A percentile compares a stretch with the other conserved stretches of the same genome.
phyloP scores from a whole-genome alignment of 2,797 vertebrate species.

The Bradypus variegatus region DNA sequence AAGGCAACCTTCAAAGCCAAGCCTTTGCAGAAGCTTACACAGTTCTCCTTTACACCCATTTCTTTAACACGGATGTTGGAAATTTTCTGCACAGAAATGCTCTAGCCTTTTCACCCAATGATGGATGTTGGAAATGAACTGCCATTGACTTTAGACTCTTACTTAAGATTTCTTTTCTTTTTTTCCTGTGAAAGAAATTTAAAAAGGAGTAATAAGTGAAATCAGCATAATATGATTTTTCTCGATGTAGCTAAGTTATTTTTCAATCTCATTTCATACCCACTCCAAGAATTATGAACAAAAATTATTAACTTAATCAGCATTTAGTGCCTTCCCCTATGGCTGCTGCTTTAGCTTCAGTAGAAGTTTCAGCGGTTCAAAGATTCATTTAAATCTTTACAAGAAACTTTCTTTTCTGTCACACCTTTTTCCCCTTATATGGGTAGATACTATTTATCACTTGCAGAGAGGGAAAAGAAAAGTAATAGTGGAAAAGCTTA shows the following conservation, averaged over 20 bases:
- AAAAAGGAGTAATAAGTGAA: not conserved
- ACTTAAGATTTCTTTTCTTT: not conserved
- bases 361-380: not conserved
- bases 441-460: not conserved
- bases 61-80: not conserved
- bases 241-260: no score
- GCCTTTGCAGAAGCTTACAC: conserved; percentile 26
- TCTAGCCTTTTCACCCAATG: not conserved
- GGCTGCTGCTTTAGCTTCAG: not conserved
- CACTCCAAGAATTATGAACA: no score
- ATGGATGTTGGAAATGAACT: not conserved
- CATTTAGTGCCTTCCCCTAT: not conserved
- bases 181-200: not conserved
- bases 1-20: conserved; percentile 46
- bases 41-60: not conserved
- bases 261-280: no score
- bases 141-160: not conserved
- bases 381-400: not conserved
- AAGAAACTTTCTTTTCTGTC: not conserved
- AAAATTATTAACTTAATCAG: no score
- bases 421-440: not conserved
- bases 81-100: not conserved
- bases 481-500: not conserved
- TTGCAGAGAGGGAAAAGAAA: not conserved
- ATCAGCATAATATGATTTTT: no score